Base-by-base conservation (phyloP, 2,888 invertebrate species). In the Horisme vitalbata region DNA sequence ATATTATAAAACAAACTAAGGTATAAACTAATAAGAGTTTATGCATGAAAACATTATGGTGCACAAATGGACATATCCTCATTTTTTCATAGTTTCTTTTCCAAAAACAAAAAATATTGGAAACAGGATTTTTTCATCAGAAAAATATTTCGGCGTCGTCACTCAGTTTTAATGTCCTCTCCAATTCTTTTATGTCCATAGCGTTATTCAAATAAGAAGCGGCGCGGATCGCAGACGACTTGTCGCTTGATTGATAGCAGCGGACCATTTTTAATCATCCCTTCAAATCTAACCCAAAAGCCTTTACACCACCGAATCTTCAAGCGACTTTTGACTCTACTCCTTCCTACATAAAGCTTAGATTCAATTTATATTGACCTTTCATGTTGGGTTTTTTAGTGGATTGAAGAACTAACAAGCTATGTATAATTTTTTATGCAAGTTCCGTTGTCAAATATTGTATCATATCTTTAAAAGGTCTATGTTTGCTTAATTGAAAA, bases 251-350 rank as follows among this genome's bases (percentile, higher is more conserved):
- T 88, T 79, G 88, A 88, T 87, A 68, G 79, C 75, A 73, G 62
- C 63, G 61, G 71, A 75, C 75, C 73, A 77, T 81, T 87, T 87
- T 86, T 86, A 87, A 86, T 88, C 82, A 82, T 79, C 69, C 71
- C 52, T 45, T 38, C 43, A 33, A 51, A 54, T 48, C 34, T 36
- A 43, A 52, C 45, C 52, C 59, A 51, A 53, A 36, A 50, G 52
- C 30, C 30, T 28, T 43, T 35, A 52, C 44, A 52, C 49, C 36
- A 33, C 10, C 31, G 46, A 35, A 30, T 35, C 3, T 21, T n/a
- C 34, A 37, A 5, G 8, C 28, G 12, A 64, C 50, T 56, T 41
- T 46, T 15, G n/a, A 49, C 61, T 41, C 20, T 63, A 52, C 9
- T 0, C 0, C 8, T 0, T 10, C 0, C 3, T 0, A 0, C 0